These are phyloP conservation scores for Atrichornis clamosus DNA, from an alignment of 2,113 vertebrate species.

Conservation along the genomic window DNA sequence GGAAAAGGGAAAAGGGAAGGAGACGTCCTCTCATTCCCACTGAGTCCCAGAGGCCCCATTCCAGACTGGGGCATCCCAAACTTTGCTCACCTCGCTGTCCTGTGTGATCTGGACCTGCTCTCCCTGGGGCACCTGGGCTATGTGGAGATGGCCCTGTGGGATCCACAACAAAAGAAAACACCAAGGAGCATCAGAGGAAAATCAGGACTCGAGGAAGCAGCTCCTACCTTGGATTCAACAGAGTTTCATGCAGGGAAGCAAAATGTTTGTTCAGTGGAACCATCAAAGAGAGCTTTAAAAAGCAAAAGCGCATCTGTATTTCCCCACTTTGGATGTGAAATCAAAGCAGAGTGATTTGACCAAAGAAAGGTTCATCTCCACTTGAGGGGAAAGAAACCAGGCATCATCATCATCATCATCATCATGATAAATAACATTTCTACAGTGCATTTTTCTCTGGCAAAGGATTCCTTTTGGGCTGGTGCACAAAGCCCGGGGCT, in stretches of 20 bases:
- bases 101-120: slow-evolving; percentile 99
- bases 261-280: neutral
- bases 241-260: accelerated
- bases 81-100: slow-evolving; percentile 89
- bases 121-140: slow-evolving; percentile 96
- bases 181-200: slow-evolving; percentile 73
- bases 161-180: slow-evolving; percentile 78
- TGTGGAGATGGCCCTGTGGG: slow-evolving; percentile 96
- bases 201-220: neutral
- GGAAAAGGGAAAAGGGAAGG: too few relatives aligned
- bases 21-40: accelerated
- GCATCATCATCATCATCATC: neutral
- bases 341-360: neutral
- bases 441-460: accelerated
- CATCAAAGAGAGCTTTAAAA: neutral
- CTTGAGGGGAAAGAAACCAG: neutral
- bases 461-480: neutral
- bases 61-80: too few relatives aligned
- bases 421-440: neutral
- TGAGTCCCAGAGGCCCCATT: neutral
- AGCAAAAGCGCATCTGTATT: neutral
- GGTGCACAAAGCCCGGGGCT: neutral
- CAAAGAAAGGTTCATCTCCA: neutral
- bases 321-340: neutral
- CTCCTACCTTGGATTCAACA: neutral